A percentile compares a stretch with the other conserved stretches of the same genome.
Evolutionary conservation across 2,888 invertebrate genomes (phyloP).

Genomic region (Poecilobothrus nobilitatus): DNA sequence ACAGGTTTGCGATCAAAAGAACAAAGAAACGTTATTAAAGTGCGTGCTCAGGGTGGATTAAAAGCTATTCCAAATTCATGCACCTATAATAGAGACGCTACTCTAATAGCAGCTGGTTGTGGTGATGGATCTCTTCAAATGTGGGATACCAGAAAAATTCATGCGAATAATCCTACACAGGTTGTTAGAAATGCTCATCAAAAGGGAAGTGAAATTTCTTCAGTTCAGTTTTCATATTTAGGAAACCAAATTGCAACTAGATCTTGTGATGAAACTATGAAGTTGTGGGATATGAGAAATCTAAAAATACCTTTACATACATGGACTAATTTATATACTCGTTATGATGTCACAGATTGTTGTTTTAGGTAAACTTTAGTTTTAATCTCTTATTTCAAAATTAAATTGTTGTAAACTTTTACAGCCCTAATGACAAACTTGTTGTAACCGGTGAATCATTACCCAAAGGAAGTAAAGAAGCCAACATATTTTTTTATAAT

Average conservation of each 20-base stretch:
- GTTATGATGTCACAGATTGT: conserved; percentile 75
- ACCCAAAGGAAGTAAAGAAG: conserved; percentile 54
- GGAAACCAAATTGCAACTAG: conserved; percentile 58
- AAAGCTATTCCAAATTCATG: conserved; percentile 79
- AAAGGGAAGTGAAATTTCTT: conserved; percentile 70
- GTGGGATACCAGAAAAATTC: conserved; percentile 91
- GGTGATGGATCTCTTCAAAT: conserved; percentile 92
- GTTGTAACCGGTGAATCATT: conserved; percentile 82
- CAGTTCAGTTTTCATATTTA: conserved; percentile 80
- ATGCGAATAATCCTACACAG: conserved; percentile 70
- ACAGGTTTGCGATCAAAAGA: conserved; percentile 67
- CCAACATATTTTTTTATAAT: conserved; percentile 71
- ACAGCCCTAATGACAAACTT: conserved; percentile 87
- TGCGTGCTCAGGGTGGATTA: conserved; percentile 74
- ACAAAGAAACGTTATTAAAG: conserved; percentile 78
- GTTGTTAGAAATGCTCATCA: conserved; percentile 73
- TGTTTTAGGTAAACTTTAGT: conserved; percentile 32
- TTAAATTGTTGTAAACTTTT: conserved; percentile 39
- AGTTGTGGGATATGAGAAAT: conserved; percentile 85
- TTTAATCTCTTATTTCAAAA: not conserved
- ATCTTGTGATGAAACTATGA: conserved; percentile 86
- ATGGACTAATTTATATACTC: conserved; percentile 63
- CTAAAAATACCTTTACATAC: conserved; percentile 70
- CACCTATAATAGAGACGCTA: conserved; percentile 75
- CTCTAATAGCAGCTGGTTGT: conserved; percentile 83